phyloP scores from a whole-genome alignment of 1,140 invertebrate species.

The Choristoneura fumiferana region DNA sequence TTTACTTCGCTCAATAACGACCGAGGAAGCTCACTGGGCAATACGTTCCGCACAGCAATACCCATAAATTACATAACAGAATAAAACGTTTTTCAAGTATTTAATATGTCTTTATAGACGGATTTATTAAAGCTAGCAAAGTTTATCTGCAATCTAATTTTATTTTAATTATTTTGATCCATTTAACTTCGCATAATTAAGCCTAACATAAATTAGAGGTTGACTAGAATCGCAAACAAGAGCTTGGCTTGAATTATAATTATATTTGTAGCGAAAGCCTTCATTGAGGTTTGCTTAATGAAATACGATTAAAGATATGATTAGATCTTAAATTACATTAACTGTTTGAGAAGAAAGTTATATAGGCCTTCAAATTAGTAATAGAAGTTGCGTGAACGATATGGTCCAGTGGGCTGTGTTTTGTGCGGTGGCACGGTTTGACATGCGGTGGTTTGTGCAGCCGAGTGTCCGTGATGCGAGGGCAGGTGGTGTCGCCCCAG shows the following conservation, averaged over 20 bases:
- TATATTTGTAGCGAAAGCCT: no score
- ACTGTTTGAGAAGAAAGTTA: no score
- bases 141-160: neutral
- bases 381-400: neutral
- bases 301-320: no score
- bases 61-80: neutral
- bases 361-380: no score
- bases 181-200: neutral
- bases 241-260: neutral
- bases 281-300: no score
- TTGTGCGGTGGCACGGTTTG: conserved; percentile 34
- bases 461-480: conserved; percentile 98
- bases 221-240: neutral
- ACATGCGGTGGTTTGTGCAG: conserved; percentile 81
- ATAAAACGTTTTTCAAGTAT: no score
- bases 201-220: neutral
- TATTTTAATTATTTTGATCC: neutral
- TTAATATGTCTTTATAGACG: no score
- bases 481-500: conserved; percentile 95
- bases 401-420: conserved; percentile 23
- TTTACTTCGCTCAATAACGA: conserved; percentile 45
- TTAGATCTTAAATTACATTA: no score
- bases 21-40: conserved; percentile 41
- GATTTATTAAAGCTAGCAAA: no score
- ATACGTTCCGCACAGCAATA: conserved; percentile 45